Conservation (phyloP, 2,113 vertebrate genomes). For the Embiotoca jacksoni region DNA sequence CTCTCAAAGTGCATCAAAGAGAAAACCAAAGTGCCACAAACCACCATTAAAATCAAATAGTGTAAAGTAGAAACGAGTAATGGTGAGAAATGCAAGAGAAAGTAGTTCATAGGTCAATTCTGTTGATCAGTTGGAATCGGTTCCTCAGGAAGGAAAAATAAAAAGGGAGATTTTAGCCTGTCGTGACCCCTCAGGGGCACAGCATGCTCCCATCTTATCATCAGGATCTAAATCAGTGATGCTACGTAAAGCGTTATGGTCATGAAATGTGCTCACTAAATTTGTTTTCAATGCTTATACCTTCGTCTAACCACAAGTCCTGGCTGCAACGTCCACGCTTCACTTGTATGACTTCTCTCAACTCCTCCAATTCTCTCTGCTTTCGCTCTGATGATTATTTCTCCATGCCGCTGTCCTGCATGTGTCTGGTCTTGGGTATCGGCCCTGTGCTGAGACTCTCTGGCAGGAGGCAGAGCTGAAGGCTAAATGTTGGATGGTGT, state of each 20-base stretch:
- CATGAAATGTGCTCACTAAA: slow-evolving; percentile 30
- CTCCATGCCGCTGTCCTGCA: slow-evolving; percentile 55
- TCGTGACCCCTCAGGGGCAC: background rate
- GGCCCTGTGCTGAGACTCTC: slow-evolving; percentile 34
- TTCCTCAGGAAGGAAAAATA: background rate
- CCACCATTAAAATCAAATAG: background rate
- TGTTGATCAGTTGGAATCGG: background rate
- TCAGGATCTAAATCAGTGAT: slow-evolving; percentile 17
- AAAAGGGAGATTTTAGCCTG: background rate
- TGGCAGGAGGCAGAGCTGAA: slow-evolving; percentile 30
- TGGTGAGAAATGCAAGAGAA: background rate
- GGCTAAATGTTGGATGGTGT: slow-evolving; percentile 63
- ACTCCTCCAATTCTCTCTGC: slow-evolving; percentile 47
- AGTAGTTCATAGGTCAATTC: background rate
- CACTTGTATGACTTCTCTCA: slow-evolving; percentile 55
- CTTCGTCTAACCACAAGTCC: slow-evolving; percentile 47
- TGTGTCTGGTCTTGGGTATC: slow-evolving; percentile 53
- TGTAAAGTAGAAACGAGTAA: background rate
- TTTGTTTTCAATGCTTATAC: slow-evolving; percentile 55
- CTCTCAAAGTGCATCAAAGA: background rate
- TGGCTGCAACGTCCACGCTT: slow-evolving; percentile 53
- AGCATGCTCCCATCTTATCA: slow-evolving; percentile 11
- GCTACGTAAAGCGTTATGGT: background rate
- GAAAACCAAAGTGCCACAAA: background rate
- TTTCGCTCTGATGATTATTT: slow-evolving; percentile 51